Conservation (phyloP, 1,140 invertebrate species). For the Plectrocnemia conspersa region DNA sequence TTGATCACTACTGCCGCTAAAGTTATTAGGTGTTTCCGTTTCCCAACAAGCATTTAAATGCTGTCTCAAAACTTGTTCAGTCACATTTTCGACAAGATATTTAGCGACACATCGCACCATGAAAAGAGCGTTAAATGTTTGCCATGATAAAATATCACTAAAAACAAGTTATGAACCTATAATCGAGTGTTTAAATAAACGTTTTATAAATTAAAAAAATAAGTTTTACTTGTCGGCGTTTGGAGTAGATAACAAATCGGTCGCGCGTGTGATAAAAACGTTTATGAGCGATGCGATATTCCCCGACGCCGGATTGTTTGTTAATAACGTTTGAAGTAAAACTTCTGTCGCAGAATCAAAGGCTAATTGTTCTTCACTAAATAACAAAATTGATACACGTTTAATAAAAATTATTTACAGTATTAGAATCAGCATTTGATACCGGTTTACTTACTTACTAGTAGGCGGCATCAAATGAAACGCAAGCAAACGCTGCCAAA, state of each 20-base stretch:
- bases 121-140: constrained; percentile 90
- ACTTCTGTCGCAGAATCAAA: constrained; percentile 74
- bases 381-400: constrained; percentile 23
- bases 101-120: constrained; percentile 84
- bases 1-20: background rate
- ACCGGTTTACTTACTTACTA: constrained; percentile 57
- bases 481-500: constrained; percentile 90
- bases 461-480: constrained; percentile 80
- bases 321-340: constrained; percentile 66
- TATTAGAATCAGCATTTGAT: constrained; percentile 2
- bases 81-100: constrained; percentile 77
- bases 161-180: too few relatives aligned
- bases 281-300: constrained; percentile 84
- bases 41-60: constrained; percentile 51
- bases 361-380: constrained; percentile 66
- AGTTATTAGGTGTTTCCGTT: constrained; percentile 11
- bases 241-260: constrained; percentile 74
- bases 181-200: constrained; percentile 17
- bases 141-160: constrained; percentile 90
- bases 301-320: constrained; percentile 78
- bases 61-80: constrained; percentile 68
- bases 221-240: constrained; percentile 77
- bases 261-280: constrained; percentile 73
- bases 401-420: constrained; percentile 13
- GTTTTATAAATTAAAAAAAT: constrained; percentile 18